Evolutionary conservation across 2,113 vertebrate species (phyloP), one percentile per base, ranked within the genome.

Genomic region (Limnothrissa miodon): DNA sequence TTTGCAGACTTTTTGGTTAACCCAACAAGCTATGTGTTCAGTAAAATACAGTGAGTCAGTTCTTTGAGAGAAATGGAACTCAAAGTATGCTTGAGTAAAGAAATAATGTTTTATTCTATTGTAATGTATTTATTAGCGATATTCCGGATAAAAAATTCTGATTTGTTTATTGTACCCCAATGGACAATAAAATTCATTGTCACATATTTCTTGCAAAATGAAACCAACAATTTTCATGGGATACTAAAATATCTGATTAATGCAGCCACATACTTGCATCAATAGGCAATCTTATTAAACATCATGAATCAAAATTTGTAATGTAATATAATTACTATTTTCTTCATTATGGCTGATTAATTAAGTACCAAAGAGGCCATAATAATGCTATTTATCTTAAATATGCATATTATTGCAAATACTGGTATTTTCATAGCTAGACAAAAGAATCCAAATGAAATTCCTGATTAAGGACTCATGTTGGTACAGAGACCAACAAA

Each of bases 171-270:
- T 84, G 62, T 83, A 79, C 84, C 84, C 85, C 81, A 44, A 44
- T 8, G 39, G 85, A 88, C 70, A 19, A 21, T 78, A 23, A 82
- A 81, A 85, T 66, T 88, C 33, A 86, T 88, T 88, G 62, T 80
- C 48, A 81, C 15, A 29, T 53, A 33, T 81, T 74, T 56, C 15
- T 51, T 80, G 51, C 48, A 74, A 78, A 4, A 36, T 4, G 33
- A 74, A 74, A 13, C 6, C 23, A 62, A 8, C 9, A 29, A 78
- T 74, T 78, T 80, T 83, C 79, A 78, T 25, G 9, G 13, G 10
- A 74, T 74, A 33, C 15, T 70, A 70, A 9, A 36, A 74, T 15
- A 74, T 29, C 15, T 1, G 15, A 36, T 74, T 25, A 15, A 56
- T 56, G 53, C 29, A 36, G 11, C 29, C 66, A 6, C 33, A 23